Percentiles rank a stretch among this genome's conserved stretches.
Conservation (phyloP, 2,888 invertebrate genomes). For the Erebia aethiops region DNA sequence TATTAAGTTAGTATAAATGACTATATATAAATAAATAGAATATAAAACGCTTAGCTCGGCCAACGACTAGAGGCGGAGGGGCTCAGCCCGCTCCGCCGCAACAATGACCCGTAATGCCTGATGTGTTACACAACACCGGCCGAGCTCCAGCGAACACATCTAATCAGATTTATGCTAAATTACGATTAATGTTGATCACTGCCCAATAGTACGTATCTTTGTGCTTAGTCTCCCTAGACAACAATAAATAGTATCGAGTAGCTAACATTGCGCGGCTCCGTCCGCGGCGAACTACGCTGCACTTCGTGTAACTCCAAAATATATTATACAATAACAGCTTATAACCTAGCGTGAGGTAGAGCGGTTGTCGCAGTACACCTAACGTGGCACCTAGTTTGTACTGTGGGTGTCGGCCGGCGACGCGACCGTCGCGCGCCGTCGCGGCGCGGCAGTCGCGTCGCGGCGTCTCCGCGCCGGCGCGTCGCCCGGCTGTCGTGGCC, state of each 20-base stretch:
- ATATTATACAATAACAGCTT: conserved; percentile 81
- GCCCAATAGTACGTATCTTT: conserved; percentile 83
- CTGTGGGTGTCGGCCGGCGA: conserved; percentile 44
- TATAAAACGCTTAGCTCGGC: conserved; percentile 61
- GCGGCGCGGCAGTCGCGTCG: conserved; percentile 38
- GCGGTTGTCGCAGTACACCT: conserved; percentile 66
- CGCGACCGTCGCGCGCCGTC: conserved; percentile 34
- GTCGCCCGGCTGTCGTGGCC: conserved; percentile 42
- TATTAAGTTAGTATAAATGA: conserved; percentile 66
- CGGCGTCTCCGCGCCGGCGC: conserved; percentile 23
- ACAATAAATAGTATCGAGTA: conserved; percentile 73
- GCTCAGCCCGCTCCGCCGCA: conserved; percentile 63
- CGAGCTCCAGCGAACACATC: conserved; percentile 69
- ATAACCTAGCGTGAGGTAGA: conserved; percentile 80
- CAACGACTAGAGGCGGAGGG: conserved; percentile 52
- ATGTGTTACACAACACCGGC: conserved; percentile 74
- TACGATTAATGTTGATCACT: conserved; percentile 83
- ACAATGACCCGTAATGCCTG: conserved; percentile 77
- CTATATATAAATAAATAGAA: conserved; percentile 74
- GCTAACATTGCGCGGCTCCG: conserved; percentile 69
- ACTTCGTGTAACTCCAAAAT: conserved; percentile 79
- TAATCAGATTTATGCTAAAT: conserved; percentile 80
- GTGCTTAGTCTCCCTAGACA: conserved; percentile 80
- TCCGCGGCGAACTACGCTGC: conserved; percentile 64
- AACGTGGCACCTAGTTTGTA: conserved; percentile 50